A percentile compares a stretch with the other conserved stretches of the same genome.
Conservation (phyloP, 1,140 invertebrate species). For the Zelostemma sp. region DNA sequence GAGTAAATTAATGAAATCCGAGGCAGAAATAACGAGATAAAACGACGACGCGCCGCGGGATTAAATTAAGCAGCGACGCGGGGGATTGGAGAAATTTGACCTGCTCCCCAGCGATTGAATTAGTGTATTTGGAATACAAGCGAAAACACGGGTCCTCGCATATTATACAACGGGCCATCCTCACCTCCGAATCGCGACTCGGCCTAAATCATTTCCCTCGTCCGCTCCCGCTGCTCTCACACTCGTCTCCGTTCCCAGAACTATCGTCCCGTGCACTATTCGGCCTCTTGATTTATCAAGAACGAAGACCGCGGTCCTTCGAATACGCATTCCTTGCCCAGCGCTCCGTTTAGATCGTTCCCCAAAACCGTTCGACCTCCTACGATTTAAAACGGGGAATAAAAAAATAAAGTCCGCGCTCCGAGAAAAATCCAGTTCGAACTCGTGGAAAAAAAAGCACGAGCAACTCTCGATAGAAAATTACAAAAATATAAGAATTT, state of each 20-base stretch:
- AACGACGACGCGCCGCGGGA: slow-evolving; percentile 29
- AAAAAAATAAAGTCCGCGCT: background rate
- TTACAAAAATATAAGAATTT: no score
- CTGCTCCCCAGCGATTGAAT: slow-evolving; percentile 52
- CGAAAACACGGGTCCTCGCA: slow-evolving; percentile 55
- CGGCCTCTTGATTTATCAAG: slow-evolving; percentile 29
- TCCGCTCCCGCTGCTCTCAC: background rate
- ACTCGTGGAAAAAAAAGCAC: no score
- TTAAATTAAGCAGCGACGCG: slow-evolving; percentile 46
- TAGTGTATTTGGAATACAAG: slow-evolving; percentile 59
- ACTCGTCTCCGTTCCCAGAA: slow-evolving; percentile 12
- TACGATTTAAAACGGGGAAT: slow-evolving; percentile 8
- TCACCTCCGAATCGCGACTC: slow-evolving; percentile 23
- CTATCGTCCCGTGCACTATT: slow-evolving; percentile 16
- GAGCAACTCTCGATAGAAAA: no score
- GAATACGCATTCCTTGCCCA: slow-evolving; percentile 18
- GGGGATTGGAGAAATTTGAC: slow-evolving; percentile 43
- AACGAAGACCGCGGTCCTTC: slow-evolving; percentile 29
- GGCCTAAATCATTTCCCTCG: slow-evolving; percentile 41
- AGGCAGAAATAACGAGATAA: slow-evolving; percentile 14
- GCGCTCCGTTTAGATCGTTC: slow-evolving; percentile 12
- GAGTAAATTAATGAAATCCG: slow-evolving; percentile 17
- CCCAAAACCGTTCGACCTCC: slow-evolving; percentile 7
- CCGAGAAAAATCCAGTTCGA: no score
- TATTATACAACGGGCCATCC: slow-evolving; percentile 32